Evolutionary conservation across 2,888 invertebrate genomes (phyloP).

Genomic region (Pocota personata): DNA sequence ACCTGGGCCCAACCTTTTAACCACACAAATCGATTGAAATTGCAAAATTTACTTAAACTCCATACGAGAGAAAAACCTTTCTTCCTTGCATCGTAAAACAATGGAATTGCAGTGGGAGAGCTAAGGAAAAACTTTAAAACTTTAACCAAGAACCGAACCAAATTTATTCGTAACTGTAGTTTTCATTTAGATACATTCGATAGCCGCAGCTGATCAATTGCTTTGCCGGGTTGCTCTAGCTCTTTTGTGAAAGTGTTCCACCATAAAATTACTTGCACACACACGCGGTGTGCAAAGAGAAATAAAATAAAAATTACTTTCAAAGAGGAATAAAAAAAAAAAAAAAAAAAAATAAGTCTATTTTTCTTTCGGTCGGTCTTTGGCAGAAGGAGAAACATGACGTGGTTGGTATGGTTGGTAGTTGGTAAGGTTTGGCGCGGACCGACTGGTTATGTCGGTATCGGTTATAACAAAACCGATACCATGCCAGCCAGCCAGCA

Average conservation of each 20-base stretch:
- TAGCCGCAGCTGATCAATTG: slow-evolving; percentile 52
- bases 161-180: slow-evolving; percentile 10
- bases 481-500: slow-evolving; percentile 24
- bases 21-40: slow-evolving; percentile 22
- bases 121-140: background rate
- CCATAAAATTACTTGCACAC: background rate
- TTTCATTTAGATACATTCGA: slow-evolving; percentile 17
- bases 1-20: slow-evolving; percentile 51
- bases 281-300: slow-evolving; percentile 4
- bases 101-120: background rate
- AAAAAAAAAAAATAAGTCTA: slow-evolving; percentile 6
- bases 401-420: slow-evolving; percentile 20
- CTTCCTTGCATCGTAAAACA: background rate
- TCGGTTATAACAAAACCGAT: slow-evolving; percentile 44
- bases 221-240: slow-evolving; percentile 44
- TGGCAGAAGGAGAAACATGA: slow-evolving; percentile 32
- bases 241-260: slow-evolving; percentile 49
- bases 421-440: slow-evolving; percentile 54
- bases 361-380: slow-evolving; percentile 31
- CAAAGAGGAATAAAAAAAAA: slow-evolving; percentile 19
- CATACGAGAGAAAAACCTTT: background rate
- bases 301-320: slow-evolving; percentile 34
- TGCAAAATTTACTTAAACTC: slow-evolving; percentile 23
- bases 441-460: slow-evolving; percentile 27
- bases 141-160: slow-evolving; percentile 1